Evolutionary conservation across 2,113 vertebrate genomes (phyloP).

Genomic region (Potamarius usumacintae): DNA sequence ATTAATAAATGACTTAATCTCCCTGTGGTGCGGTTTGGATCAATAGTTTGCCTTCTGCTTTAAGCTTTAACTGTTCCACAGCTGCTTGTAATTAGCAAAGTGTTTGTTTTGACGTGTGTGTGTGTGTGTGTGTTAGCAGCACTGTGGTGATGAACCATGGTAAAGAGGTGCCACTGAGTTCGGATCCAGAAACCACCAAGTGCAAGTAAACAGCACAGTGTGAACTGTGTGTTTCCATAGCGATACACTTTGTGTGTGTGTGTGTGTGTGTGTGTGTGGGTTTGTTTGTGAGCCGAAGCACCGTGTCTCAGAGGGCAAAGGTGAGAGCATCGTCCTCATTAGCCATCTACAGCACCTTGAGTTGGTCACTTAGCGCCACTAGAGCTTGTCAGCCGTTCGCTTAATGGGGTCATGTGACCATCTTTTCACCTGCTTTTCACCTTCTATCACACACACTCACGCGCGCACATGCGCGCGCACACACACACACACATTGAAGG

Average conservation of each 20-base stretch:
- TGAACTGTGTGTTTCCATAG: constrained; percentile 16
- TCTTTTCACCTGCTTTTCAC: constrained; percentile 12
- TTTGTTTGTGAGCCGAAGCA: constrained; percentile 2
- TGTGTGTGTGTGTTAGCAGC: background rate
- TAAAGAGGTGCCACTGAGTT: background rate
- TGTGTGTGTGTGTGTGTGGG: constrained; percentile 7
- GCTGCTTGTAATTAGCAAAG: constrained; percentile 23
- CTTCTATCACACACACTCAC: background rate
- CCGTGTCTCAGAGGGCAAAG: constrained; percentile 35
- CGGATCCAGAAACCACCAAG: background rate
- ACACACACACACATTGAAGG: background rate
- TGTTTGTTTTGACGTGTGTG: background rate
- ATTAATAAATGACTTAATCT: background rate
- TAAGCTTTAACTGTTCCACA: constrained; percentile 13
- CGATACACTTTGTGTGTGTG: constrained; percentile 34
- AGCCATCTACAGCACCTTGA: background rate
- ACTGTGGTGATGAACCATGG: background rate
- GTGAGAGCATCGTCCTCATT: constrained; percentile 33
- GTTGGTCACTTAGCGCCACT: constrained; percentile 9
- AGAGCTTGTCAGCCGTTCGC: constrained; percentile 7
- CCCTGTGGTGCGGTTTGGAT: background rate
- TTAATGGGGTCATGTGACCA: constrained; percentile 31
- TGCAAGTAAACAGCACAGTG: constrained; percentile 1
- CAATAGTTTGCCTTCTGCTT: constrained; percentile 3
- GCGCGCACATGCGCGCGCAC: background rate